Evolutionary conservation across 2,888 invertebrate species (phyloP), one percentile per base, ranked within the genome.

Genomic region (Xestobium rufovillosum): DNA sequence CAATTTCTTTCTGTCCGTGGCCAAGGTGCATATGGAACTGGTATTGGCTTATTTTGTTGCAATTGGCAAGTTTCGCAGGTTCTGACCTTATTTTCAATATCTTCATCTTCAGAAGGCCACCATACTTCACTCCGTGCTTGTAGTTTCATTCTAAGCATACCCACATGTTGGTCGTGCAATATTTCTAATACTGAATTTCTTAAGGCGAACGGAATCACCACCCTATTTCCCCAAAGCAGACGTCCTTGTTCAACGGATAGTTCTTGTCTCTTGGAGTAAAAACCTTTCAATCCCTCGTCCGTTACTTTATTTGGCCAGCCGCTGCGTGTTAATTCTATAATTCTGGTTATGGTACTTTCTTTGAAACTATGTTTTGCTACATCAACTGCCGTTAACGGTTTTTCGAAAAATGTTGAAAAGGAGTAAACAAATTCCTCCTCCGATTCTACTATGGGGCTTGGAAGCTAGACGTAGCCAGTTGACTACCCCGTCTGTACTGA

Each of bases 91-190:
- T 37, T 12, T 42, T 52, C 53, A 12, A 59, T 56, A 14, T 56
- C 53, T 1, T 41, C 19, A 31, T 56, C 49, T 14, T 56, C 36
- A 6, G 31, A 37, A 4, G 56, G 53, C 52, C 51, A 56, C 42
- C 43, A 57, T 32, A 51, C 51, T 35, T 48, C 48, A 10, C 48
- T 36, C n/a, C n/a, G n/a, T n/a, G n/a, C n/a, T n/a, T n/a, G n/a
- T n/a, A n/a, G n/a, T 43, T 57, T 59, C 48, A 51, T 53, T 43
- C 36, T 49, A 8, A 38, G 34, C 3, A 49, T 42, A 1, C 45
- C 48, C 31, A 37, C 30, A 38, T 47, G 45, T 6, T 36, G 35
- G 12, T 12, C 31, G 42, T 49, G 47, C 10, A 49, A 17, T 19
- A 45, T 45, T n/a, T 38, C 12, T 23, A 46, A 30, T 30, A 49